These are phyloP conservation scores for Temnothorax longispinosus DNA, from an alignment of 1,140 invertebrate species.

Conservation along the genomic window DNA sequence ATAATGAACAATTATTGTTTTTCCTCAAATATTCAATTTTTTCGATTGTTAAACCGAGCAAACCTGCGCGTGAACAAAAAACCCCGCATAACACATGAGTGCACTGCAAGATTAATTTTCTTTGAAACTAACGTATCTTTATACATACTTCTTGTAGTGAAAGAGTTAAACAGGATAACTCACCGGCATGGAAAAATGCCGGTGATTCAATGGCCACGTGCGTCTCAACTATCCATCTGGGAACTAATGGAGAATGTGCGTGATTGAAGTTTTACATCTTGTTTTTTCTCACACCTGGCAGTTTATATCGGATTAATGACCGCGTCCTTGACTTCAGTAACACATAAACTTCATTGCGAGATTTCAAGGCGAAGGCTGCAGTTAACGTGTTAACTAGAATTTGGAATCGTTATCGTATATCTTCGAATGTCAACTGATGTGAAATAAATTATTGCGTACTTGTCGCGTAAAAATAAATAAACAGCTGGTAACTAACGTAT, in stretches of 20 bases:
- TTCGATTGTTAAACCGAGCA: background rate
- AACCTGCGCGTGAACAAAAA: background rate
- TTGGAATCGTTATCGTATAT: background rate
- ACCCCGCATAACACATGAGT: background rate
- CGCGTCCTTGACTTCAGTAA: slow-evolving; percentile 11
- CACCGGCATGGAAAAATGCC: slow-evolving; percentile 13
- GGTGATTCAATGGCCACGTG: slow-evolving; percentile 37
- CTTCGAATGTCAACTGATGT: background rate
- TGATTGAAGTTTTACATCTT: slow-evolving; percentile 16
- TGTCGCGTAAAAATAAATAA: background rate
- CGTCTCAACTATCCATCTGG: background rate
- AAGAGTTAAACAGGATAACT: slow-evolving; percentile 20
- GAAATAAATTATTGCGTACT: slow-evolving; percentile 36
- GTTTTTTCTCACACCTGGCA: slow-evolving; percentile 11
- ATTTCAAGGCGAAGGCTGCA: slow-evolving; percentile 10
- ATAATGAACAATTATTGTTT: background rate
- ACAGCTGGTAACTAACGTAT: background rate
- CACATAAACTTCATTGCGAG: slow-evolving; percentile 5
- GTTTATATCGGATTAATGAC: slow-evolving; percentile 30
- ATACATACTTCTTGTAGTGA: background rate
- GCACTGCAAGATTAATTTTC: slow-evolving; percentile 26
- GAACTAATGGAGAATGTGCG: slow-evolving; percentile 16
- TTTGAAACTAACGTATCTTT: slow-evolving; percentile 37
- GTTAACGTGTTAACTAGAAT: background rate
- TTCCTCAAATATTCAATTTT: background rate